Evolutionary conservation across 1,140 invertebrate genomes (phyloP).

Genomic region (Drosophila takahashii): DNA sequence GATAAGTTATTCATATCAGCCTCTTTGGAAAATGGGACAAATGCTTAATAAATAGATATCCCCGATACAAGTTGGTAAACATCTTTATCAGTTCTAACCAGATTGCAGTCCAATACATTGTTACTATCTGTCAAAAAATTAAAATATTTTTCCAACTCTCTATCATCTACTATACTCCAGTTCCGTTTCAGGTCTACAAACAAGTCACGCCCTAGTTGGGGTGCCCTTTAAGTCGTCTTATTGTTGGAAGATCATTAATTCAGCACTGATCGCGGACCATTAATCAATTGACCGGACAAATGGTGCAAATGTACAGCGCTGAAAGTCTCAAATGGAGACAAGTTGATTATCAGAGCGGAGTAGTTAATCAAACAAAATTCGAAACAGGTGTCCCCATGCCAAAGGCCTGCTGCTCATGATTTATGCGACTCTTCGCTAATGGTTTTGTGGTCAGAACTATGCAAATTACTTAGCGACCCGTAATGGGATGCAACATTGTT

Average conservation of each 20-base stretch:
- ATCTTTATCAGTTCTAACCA: background rate
- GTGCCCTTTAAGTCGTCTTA: slow-evolving; percentile 17
- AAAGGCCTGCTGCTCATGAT: slow-evolving; percentile 20
- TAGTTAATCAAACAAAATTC: slow-evolving; percentile 26
- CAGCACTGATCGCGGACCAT: background rate
- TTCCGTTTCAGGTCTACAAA: slow-evolving; percentile 23
- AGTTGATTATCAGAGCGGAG: slow-evolving; percentile 25
- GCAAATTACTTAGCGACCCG: slow-evolving; percentile 36
- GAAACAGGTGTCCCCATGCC: slow-evolving; percentile 37
- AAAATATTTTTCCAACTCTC: background rate
- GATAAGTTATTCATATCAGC: background rate
- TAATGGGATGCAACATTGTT: slow-evolving; percentile 24
- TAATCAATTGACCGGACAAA: slow-evolving; percentile 25
- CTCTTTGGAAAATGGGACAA: slow-evolving; percentile 6
- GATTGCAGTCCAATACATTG: background rate
- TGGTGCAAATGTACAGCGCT: slow-evolving; percentile 23
- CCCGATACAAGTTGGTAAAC: background rate
- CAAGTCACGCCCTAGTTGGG: slow-evolving; percentile 15
- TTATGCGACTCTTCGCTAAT: slow-evolving; percentile 31
- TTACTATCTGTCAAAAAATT: background rate
- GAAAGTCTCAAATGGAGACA: slow-evolving; percentile 31
- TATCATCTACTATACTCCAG: background rate
- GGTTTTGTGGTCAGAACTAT: slow-evolving; percentile 26
- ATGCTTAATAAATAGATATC: background rate
- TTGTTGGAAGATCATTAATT: slow-evolving; percentile 29